Evolutionary conservation across 2,888 invertebrate species (phyloP).

Genomic region (Thumatha senex): DNA sequence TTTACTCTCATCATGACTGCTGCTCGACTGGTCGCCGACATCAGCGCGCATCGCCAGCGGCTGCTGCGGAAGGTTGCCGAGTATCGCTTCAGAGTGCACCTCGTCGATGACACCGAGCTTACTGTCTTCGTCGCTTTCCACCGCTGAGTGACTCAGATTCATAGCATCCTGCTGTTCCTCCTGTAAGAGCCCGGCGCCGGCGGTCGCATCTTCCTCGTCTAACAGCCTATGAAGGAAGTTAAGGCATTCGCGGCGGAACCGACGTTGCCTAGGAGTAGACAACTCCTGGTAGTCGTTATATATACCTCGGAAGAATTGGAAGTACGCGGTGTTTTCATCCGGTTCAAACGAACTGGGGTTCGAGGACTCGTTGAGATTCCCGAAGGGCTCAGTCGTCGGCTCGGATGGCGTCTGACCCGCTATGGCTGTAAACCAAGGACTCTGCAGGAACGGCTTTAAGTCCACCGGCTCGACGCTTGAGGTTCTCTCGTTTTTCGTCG

Average conservation of each 20-base stretch:
- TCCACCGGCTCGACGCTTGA: constrained; percentile 23
- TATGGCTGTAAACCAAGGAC: constrained; percentile 38
- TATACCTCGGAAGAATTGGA: constrained; percentile 74
- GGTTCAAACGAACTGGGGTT: constrained; percentile 53
- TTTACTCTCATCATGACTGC: too few species aligned
- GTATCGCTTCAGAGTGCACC: background rate
- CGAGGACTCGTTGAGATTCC: constrained; percentile 46
- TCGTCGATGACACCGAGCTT: constrained; percentile 5
- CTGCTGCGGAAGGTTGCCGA: constrained; percentile 7
- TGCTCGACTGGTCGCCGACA: too few species aligned
- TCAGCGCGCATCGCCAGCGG: background rate
- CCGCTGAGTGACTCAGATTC: constrained; percentile 31
- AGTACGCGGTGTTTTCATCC: constrained; percentile 68
- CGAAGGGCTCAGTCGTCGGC: constrained; percentile 45
- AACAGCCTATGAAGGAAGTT: constrained; percentile 60
- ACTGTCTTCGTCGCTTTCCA: constrained; percentile 18
- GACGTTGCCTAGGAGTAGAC: constrained; percentile 51
- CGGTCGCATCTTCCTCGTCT: constrained; percentile 55
- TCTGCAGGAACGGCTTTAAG: constrained; percentile 35
- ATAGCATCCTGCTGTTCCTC: constrained; percentile 36
- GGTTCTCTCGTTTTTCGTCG: constrained; percentile 24
- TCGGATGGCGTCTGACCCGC: constrained; percentile 17
- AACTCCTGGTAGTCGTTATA: constrained; percentile 66
- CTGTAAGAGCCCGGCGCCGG: constrained; percentile 5
- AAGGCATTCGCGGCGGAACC: constrained; percentile 66